Conservation (phyloP, 2,113 vertebrate genomes). For the Clarias batrachus region DNA sequence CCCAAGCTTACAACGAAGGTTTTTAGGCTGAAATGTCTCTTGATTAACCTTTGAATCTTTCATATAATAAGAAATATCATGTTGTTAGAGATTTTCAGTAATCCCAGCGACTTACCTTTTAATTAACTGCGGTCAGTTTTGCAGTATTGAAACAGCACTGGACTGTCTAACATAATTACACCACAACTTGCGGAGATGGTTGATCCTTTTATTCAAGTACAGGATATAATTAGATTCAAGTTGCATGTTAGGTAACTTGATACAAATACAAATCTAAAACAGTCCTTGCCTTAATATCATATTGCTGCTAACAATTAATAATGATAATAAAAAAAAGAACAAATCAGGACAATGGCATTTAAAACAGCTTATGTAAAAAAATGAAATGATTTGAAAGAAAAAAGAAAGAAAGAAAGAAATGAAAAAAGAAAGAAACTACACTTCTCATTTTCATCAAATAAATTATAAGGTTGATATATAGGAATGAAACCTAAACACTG, state of each 20-base stretch:
- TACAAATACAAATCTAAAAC: conserved; percentile 53
- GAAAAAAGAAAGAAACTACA: conserved; percentile 6
- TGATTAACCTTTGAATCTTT: neutral
- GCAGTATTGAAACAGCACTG: neutral
- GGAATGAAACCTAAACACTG: conserved; percentile 48
- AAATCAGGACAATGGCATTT: conserved; percentile 33
- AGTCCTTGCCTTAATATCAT: conserved; percentile 47
- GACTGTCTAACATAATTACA: conserved; percentile 14
- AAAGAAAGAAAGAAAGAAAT: neutral
- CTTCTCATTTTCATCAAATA: conserved; percentile 39
- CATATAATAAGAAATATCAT: neutral
- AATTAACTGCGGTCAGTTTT: neutral
- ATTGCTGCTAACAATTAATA: conserved; percentile 46
- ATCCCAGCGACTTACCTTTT: neutral
- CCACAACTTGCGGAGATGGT: conserved; percentile 31
- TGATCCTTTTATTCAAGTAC: conserved; percentile 57
- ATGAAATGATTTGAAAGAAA: conserved; percentile 4
- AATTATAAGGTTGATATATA: conserved; percentile 41
- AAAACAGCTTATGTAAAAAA: conserved; percentile 31
- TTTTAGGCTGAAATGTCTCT: no score
- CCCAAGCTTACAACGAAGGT: neutral
- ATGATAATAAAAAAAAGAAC: neutral
- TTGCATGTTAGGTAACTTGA: conserved; percentile 55
- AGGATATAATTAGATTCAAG: conserved; percentile 49
- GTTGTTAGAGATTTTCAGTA: neutral